Percentiles rank a stretch among this genome's conserved stretches.
Conservation (phyloP, 2,797 vertebrate genomes). For the Alca torda region DNA sequence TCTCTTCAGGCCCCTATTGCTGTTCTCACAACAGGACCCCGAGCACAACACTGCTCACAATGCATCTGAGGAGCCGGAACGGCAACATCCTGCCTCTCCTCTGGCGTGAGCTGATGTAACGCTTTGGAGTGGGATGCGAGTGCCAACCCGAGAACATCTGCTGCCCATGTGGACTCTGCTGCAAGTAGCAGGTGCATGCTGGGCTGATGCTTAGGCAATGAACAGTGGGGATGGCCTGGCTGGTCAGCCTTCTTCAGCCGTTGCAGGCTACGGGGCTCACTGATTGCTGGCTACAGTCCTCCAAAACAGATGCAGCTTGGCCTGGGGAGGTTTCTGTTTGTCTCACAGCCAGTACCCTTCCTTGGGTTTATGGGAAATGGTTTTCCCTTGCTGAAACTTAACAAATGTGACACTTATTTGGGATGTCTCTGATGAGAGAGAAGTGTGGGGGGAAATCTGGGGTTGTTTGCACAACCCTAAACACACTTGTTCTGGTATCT, state of each 20-base stretch:
- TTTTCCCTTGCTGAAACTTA: background rate
- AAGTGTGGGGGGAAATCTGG: background rate
- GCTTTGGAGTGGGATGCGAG: background rate
- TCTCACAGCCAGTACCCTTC: background rate
- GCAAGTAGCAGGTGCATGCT: background rate
- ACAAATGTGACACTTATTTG: background rate
- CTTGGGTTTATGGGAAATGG: background rate
- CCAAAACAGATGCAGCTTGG: background rate
- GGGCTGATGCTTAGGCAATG: background rate
- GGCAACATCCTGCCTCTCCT: background rate
- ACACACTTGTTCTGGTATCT: background rate
- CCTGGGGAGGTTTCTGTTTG: background rate
- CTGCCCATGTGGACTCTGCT: background rate
- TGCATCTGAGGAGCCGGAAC: rapidly evolving
- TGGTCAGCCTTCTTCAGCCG: background rate
- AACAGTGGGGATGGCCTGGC: background rate
- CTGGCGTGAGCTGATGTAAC: rapidly evolving
- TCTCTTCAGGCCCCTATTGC: background rate
- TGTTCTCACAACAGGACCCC: background rate
- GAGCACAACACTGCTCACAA: background rate
- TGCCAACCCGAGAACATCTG: background rate
- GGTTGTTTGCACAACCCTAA: background rate
- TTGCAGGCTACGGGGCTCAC: background rate
- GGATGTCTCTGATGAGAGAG: background rate
- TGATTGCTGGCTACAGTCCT: rapidly evolving